Conservation (phyloP, 2,888 invertebrate genomes). For the Dicyrtoma fusca region DNA sequence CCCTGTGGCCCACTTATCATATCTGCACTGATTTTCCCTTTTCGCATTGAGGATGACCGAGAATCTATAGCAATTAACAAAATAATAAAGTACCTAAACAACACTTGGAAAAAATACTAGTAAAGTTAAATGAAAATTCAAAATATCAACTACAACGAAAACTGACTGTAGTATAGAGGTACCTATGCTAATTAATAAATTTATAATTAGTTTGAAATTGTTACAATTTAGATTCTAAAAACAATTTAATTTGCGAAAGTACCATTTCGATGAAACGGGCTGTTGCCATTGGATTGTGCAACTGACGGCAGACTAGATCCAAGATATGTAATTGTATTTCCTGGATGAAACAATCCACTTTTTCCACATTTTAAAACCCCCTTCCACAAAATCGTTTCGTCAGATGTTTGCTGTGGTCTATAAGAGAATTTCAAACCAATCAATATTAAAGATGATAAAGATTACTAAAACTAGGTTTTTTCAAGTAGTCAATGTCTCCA, state of each 20-base stretch:
- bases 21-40: slow-evolving; percentile 76
- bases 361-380: slow-evolving; percentile 87
- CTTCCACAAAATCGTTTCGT: slow-evolving; percentile 69
- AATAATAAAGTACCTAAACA: too few relatives aligned
- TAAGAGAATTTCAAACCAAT: too few relatives aligned
- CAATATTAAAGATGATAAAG: too few relatives aligned
- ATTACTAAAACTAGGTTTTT: too few relatives aligned
- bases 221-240: too few relatives aligned
- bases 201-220: too few relatives aligned
- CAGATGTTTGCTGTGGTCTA: slow-evolving; percentile 59
- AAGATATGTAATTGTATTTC: slow-evolving; percentile 82
- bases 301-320: slow-evolving; percentile 72
- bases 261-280: slow-evolving; percentile 62
- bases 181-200: too few relatives aligned
- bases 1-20: slow-evolving; percentile 98
- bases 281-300: slow-evolving; percentile 61
- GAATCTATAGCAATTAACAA: slow-evolving; percentile 51
- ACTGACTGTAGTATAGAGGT: too few relatives aligned
- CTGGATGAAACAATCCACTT: slow-evolving; percentile 90
- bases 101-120: too few relatives aligned
- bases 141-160: too few relatives aligned
- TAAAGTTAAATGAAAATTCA: too few relatives aligned
- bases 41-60: slow-evolving; percentile 53
- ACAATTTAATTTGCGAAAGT: slow-evolving; percentile 27
- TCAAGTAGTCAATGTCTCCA: too few relatives aligned